phyloP scores from a whole-genome alignment of 1,140 invertebrate species.

The Sitophilus oryzae region DNA sequence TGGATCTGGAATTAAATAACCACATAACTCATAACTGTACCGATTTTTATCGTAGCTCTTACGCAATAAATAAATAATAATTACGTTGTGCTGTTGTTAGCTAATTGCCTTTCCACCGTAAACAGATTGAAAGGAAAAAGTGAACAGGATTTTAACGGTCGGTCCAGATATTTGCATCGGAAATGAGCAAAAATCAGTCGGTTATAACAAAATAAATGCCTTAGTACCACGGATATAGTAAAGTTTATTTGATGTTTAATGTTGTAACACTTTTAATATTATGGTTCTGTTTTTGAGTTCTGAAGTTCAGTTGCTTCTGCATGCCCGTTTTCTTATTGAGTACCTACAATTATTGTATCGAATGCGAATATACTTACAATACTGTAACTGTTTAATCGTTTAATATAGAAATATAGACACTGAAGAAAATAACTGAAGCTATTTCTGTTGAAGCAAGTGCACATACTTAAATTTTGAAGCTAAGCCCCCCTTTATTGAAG shows the following conservation, averaged over 20 bases:
- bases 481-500: no score
- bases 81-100: not conserved
- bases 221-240: not conserved
- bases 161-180: not conserved
- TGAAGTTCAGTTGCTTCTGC: no score
- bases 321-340: no score
- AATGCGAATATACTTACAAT: not conserved
- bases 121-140: not conserved
- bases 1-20: not conserved
- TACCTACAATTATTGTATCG: no score
- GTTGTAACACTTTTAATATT: not conserved
- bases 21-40: not conserved
- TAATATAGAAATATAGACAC: no score
- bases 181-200: constrained; percentile 14
- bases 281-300: no score
- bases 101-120: not conserved
- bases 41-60: not conserved
- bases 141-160: not conserved
- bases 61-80: not conserved
- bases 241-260: not conserved
- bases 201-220: not conserved
- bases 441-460: no score
- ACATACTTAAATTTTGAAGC: no score
- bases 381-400: no score
- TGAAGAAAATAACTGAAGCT: no score